Conservation (phyloP, 2,797 vertebrate genomes). For the Chromis chromis region DNA sequence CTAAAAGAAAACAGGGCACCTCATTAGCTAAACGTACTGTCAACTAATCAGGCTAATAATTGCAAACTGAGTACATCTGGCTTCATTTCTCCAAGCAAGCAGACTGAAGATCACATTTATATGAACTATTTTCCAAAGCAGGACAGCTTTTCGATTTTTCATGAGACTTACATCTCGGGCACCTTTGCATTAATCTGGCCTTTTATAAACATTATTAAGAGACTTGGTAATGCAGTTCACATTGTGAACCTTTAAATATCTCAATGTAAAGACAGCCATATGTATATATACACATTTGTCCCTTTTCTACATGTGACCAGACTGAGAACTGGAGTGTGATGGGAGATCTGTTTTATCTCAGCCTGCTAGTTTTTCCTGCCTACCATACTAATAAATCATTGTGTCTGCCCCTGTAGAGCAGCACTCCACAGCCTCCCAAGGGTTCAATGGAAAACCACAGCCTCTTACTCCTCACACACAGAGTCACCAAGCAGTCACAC, state of each 20-base stretch:
- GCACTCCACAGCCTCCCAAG: conserved; percentile 68
- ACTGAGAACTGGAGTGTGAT: conserved; percentile 53
- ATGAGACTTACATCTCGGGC: neutral
- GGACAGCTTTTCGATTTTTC: neutral
- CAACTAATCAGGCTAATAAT: conserved; percentile 31
- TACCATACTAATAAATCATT: conserved; percentile 75
- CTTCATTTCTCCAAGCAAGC: conserved; percentile 9
- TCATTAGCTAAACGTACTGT: conserved; percentile 42
- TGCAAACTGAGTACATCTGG: conserved; percentile 15
- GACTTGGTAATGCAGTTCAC: conserved; percentile 7
- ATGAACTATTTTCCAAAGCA: conserved; percentile 10
- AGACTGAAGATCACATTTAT: conserved; percentile 11
- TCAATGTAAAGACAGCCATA: conserved; percentile 8
- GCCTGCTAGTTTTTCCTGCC: conserved; percentile 61
- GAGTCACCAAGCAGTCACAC: conserved; percentile 57
- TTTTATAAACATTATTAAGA: conserved; percentile 38
- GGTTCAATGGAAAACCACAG: conserved; percentile 74
- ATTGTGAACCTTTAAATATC: conserved; percentile 32
- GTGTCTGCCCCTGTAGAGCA: conserved; percentile 69
- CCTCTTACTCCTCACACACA: conserved; percentile 55
- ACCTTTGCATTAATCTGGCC: conserved; percentile 1
- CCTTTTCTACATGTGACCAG: conserved; percentile 23
- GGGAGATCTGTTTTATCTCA: conserved; percentile 74
- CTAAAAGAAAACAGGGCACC: conserved; percentile 43
- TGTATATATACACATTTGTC: conserved; percentile 6